Evolutionary conservation across 2,797 vertebrate species (phyloP).

Genomic region (Esox lucius): DNA sequence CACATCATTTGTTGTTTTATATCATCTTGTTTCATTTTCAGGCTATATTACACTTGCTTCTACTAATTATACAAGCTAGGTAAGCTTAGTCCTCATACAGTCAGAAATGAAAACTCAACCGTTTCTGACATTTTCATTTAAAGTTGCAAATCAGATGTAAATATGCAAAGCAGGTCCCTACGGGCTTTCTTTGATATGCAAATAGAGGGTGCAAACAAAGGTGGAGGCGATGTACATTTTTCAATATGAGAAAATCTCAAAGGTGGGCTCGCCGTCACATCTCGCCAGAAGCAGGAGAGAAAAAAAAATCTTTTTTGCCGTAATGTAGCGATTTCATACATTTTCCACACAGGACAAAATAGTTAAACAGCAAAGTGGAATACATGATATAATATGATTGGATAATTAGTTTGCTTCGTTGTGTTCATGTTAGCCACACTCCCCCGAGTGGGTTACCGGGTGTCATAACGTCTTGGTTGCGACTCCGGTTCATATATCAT

Average conservation of each 20-base stretch:
- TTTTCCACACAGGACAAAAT: background rate
- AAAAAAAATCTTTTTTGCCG: slow-evolving; percentile 7
- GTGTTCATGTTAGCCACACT: background rate
- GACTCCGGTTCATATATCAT: slow-evolving; percentile 51
- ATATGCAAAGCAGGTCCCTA: slow-evolving; percentile 77
- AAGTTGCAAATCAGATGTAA: slow-evolving; percentile 81
- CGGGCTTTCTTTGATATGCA: slow-evolving; percentile 80
- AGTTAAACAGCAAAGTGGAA: background rate
- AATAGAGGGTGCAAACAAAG: slow-evolving; percentile 78
- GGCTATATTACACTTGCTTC: slow-evolving; percentile 68
- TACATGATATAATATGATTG: background rate
- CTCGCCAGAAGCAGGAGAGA: slow-evolving; percentile 25
- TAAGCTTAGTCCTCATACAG: slow-evolving; percentile 53
- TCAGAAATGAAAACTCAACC: slow-evolving; percentile 69
- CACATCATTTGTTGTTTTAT: slow-evolving; percentile 69
- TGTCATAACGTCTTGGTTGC: background rate
- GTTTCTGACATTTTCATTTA: slow-evolving; percentile 81
- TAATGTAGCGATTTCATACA: background rate
- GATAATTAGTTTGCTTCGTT: slow-evolving; percentile 7
- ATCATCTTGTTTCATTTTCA: slow-evolving; percentile 68
- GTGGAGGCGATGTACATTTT: slow-evolving; percentile 65
- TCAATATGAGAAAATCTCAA: slow-evolving; percentile 37
- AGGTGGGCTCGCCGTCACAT: slow-evolving; percentile 60
- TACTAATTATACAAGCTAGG: slow-evolving; percentile 76
- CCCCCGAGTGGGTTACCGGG: background rate